Conservation (phyloP, 2,797 vertebrate species). For the Alca torda region DNA sequence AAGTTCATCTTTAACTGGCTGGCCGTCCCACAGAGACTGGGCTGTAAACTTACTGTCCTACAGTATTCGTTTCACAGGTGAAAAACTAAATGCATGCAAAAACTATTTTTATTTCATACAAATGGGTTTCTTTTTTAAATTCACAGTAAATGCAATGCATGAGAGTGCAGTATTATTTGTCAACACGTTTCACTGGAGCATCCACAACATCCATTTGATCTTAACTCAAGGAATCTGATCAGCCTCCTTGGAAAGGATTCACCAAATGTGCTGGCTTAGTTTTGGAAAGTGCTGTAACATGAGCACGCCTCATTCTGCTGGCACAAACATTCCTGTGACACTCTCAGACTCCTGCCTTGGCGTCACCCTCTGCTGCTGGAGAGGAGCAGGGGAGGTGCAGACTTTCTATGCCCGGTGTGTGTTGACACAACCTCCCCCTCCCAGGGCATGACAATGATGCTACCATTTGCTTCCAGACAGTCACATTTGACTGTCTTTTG, state of each 20-base stretch:
- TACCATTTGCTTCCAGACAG: neutral
- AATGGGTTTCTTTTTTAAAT: neutral
- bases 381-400: neutral
- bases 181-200: neutral
- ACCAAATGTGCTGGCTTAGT: slow-evolving; percentile 40
- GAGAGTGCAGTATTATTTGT: neutral
- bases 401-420: neutral
- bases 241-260: slow-evolving; percentile 41
- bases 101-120: neutral
- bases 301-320: slow-evolving; percentile 41
- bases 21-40: neutral
- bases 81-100: neutral
- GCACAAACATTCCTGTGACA: slow-evolving; percentile 46
- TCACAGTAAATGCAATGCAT: neutral
- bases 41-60: neutral
- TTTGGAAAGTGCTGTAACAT: slow-evolving; percentile 63
- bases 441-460: neutral
- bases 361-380: neutral
- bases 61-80: neutral
- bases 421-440: neutral
- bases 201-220: slow-evolving; percentile 39
- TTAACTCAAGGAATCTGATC: slow-evolving; percentile 41
- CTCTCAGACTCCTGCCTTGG: neutral
- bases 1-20: neutral
- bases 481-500: neutral